Evolutionary conservation across 2,113 vertebrate species (phyloP).

Genomic region (Semnopithecus entellus): DNA sequence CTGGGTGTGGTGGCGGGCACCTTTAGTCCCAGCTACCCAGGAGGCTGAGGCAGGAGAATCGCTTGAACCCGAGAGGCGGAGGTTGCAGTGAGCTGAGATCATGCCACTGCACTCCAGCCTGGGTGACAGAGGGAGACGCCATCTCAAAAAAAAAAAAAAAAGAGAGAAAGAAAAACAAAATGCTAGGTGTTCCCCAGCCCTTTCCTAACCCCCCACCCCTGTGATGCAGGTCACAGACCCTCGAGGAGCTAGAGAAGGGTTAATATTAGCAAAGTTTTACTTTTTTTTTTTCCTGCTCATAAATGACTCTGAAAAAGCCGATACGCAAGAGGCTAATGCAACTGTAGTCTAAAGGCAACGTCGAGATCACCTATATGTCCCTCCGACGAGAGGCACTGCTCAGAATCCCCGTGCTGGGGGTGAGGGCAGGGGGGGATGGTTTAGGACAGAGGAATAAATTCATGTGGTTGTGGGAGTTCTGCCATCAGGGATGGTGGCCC

Average conservation of each 20-base stretch:
- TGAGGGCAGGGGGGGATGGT: neutral
- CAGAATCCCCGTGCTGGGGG: accelerated
- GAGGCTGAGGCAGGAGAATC: too few species aligned
- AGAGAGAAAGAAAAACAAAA: neutral
- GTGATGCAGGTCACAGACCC: neutral
- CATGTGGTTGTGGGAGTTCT: accelerated
- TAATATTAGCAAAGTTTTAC: conserved; percentile 55
- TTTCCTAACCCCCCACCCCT: neutral
- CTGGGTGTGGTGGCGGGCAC: too few species aligned
- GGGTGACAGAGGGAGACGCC: too few species aligned
- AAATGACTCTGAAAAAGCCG: conserved; percentile 61
- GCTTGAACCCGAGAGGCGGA: too few species aligned
- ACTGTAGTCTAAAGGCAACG: neutral
- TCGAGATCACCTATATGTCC: neutral
- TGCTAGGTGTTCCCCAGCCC: neutral
- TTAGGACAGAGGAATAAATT: neutral
- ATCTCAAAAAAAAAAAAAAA: neutral
- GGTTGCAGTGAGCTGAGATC: too few species aligned
- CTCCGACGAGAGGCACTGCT: neutral
- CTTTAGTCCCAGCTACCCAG: too few species aligned
- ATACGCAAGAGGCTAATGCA: neutral
- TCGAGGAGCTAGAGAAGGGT: neutral
- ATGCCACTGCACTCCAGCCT: too few species aligned
- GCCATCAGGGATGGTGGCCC: neutral
- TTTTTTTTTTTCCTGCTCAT: conserved; percentile 50